Evolutionary conservation across 1,140 invertebrate species (phyloP), one percentile per base, ranked within the genome.

Genomic region (Kradibia gibbosae): DNA sequence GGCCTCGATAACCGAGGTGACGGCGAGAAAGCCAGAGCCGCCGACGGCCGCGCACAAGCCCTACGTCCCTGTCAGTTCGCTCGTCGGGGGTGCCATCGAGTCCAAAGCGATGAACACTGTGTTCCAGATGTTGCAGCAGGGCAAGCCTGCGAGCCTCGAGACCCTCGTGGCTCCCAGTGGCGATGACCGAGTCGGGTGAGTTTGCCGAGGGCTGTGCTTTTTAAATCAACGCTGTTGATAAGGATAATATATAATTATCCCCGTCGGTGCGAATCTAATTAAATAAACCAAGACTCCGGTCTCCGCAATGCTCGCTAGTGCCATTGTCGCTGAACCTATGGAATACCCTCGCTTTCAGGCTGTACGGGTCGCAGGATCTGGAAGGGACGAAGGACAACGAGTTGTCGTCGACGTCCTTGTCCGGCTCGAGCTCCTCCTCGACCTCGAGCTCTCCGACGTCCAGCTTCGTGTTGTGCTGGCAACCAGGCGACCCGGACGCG

Each of bases 81-180:
- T 73, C 17, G 25, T 73, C 7, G 71, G n/a, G 17, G 31, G n/a
- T 5, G 28, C 3, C 36, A 22, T 34, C 34, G 31, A 48, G 11
- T n/a, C 39, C n/a, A 60, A 76, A 22, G 15, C 57, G 10, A 25
- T 86, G 1, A 83, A 83, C 4, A 84, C 87, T 0, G 83, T 87
- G 7, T 88, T 88, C 25, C 86, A 88, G 60, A 86, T 86, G 77
- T 42, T 88, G 0, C 88, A 88, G 50, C 85, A 85, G 28, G 48
- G 60, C n/a, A 74, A 84, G 13, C n/a, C 39, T 22, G 28, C 36
- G 15, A 72, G 79, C 10, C 11, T 65, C 11, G 81, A 78, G 34
- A 36, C 74, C n/a, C 42, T 45, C 20, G 15, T 72, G 17, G 2
- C 60, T 0, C 3, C 48, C 0, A 65, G 67, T 11, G 81, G 82